Percentiles rank a stretch among this genome's conserved stretches.
Evolutionary conservation across 2,797 vertebrate species (phyloP).

Genomic region (Notamacropus eugenii): DNA sequence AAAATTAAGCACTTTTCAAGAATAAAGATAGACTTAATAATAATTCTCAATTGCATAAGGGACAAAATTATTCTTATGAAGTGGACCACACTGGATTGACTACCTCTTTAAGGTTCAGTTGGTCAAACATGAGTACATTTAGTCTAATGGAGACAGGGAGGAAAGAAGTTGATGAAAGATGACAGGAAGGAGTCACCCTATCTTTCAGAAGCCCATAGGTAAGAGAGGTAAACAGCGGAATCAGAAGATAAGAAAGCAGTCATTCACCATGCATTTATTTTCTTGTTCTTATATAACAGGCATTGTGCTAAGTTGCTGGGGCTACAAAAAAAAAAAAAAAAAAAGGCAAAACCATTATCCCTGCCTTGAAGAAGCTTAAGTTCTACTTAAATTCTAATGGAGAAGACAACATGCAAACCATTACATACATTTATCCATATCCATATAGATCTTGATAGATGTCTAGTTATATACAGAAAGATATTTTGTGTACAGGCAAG

Average conservation of each 20-base stretch:
- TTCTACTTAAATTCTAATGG: background rate
- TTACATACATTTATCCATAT: background rate
- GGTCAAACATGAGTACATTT: background rate
- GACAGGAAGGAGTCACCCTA: background rate
- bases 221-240: background rate
- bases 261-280: conserved; percentile 31
- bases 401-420: background rate
- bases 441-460: background rate
- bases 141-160: background rate
- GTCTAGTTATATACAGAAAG: background rate
- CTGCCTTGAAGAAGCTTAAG: background rate
- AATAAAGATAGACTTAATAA: background rate
- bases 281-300: background rate
- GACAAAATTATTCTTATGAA: background rate
- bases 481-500: background rate
- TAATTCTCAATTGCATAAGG: background rate
- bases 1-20: conserved; percentile 52
- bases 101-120: background rate
- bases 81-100: background rate
- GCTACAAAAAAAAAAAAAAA: background rate
- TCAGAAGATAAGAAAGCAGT: conserved; percentile 30
- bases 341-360: background rate
- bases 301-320: background rate
- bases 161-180: background rate
- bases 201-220: background rate